These are phyloP conservation scores for Prietella phreatophila DNA, from an alignment of 2,113 vertebrate species.

Conservation along the genomic window DNA sequence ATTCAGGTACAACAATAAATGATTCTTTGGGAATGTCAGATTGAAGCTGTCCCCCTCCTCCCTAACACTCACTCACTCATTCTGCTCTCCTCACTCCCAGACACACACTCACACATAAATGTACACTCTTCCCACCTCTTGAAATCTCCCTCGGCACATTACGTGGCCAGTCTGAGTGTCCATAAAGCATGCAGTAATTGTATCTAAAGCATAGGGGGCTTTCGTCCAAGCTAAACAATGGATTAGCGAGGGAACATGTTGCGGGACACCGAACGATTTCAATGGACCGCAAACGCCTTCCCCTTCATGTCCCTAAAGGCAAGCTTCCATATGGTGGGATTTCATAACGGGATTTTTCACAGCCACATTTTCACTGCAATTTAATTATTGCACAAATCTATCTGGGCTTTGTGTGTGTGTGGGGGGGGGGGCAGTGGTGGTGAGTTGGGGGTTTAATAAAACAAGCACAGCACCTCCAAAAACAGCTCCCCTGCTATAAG, in stretches of 20 bases:
- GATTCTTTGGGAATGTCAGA: slow-evolving; percentile 68
- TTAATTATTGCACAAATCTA: slow-evolving; percentile 39
- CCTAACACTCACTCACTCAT: slow-evolving; percentile 10
- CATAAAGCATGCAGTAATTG: slow-evolving; percentile 45
- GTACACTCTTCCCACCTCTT: slow-evolving; percentile 11
- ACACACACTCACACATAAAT: slow-evolving; percentile 18
- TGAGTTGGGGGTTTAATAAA: slow-evolving; percentile 33
- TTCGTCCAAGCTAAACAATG: slow-evolving; percentile 51
- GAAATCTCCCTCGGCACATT: slow-evolving; percentile 37
- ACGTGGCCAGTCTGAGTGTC: slow-evolving; percentile 29
- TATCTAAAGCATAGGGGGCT: slow-evolving; percentile 29
- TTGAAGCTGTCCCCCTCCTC: slow-evolving; percentile 53
- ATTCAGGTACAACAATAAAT: slow-evolving; percentile 73
- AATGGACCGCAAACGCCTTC: slow-evolving; percentile 18
- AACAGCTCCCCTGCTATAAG: slow-evolving; percentile 54
- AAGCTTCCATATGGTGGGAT: slow-evolving; percentile 10
- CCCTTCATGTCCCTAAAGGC: slow-evolving; percentile 18
- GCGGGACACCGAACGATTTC: slow-evolving; percentile 32
- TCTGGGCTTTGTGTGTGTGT: slow-evolving; percentile 25
- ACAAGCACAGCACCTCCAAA: slow-evolving; percentile 54
- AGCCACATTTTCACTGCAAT: slow-evolving; percentile 42
- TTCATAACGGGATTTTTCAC: slow-evolving; percentile 20
- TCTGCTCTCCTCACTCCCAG: slow-evolving; percentile 13
- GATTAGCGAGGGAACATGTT: slow-evolving; percentile 47
- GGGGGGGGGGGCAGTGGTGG: not conserved